Evolutionary conservation across 2,888 invertebrate species (phyloP).

Genomic region (Stenolophus ochropezus): DNA sequence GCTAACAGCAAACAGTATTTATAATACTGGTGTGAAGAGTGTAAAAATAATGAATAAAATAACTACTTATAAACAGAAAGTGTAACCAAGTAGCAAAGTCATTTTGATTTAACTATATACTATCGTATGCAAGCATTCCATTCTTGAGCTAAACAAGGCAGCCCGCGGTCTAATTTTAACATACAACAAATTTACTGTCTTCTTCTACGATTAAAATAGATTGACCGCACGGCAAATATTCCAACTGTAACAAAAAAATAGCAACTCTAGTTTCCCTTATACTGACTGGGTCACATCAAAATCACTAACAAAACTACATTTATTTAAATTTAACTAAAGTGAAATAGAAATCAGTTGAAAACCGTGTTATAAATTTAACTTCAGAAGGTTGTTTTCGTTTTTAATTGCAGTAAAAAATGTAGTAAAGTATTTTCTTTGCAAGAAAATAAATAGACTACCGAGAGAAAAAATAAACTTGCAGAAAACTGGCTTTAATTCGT

Average conservation of each 20-base stretch:
- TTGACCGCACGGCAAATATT: conserved; percentile 56
- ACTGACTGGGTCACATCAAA: conserved; percentile 42
- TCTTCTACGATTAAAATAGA: conserved; percentile 62
- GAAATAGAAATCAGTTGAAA: conserved; percentile 1
- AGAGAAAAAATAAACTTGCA: neutral
- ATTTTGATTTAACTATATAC: neutral
- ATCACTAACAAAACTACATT: neutral
- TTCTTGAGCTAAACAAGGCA: conserved; percentile 63
- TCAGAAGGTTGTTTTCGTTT: neutral
- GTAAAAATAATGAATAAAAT: neutral
- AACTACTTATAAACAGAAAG: neutral
- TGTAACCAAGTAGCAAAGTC: neutral
- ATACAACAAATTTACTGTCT: conserved; percentile 62
- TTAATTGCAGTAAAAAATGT: conserved; percentile 12
- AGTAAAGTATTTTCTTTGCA: neutral
- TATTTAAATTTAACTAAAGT: neutral
- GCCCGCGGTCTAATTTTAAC: conserved; percentile 61
- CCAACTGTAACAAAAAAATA: conserved; percentile 48
- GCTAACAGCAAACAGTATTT: neutral
- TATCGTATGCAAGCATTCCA: conserved; percentile 45
- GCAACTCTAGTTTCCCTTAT: conserved; percentile 32
- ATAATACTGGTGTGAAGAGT: neutral
- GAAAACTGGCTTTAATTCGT: conserved; percentile 4
- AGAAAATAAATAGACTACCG: neutral
- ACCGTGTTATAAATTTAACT: conserved; percentile 2